phyloP scores from a whole-genome alignment of 2,888 invertebrate genomes.

The Altica lythri region DNA sequence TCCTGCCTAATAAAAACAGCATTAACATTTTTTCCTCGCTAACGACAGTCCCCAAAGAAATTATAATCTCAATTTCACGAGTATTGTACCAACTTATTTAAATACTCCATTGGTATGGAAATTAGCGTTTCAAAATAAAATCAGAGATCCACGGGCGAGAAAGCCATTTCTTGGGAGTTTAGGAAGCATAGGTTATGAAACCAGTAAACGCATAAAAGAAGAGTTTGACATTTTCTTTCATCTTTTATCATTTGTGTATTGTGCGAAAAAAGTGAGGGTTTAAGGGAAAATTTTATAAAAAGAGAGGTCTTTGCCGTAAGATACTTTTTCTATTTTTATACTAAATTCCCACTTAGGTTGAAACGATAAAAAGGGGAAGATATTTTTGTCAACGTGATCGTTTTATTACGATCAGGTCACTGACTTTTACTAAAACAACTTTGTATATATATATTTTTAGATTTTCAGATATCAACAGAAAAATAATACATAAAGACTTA shows the following conservation, averaged over 20 bases:
- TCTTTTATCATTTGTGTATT: slow-evolving; percentile 18
- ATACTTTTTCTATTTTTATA: background rate
- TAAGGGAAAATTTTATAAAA: slow-evolving; percentile 7
- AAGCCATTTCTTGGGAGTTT: slow-evolving; percentile 5
- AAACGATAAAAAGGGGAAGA: too few species aligned
- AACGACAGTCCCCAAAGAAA: slow-evolving; percentile 25
- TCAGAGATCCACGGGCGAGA: slow-evolving; percentile 6
- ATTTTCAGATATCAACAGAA: too few species aligned
- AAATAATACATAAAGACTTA: too few species aligned
- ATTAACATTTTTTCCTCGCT: slow-evolving; percentile 28
- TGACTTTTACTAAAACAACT: too few species aligned
- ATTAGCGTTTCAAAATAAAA: slow-evolving; percentile 31
- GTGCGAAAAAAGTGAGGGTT: slow-evolving; percentile 2
- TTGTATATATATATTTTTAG: too few species aligned
- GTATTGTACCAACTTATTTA: slow-evolving; percentile 34
- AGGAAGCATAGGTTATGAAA: slow-evolving; percentile 12
- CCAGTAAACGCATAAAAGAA: slow-evolving; percentile 6
- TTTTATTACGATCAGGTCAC: too few species aligned
- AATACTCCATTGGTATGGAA: slow-evolving; percentile 40
- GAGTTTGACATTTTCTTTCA: slow-evolving; percentile 19
- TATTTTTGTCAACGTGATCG: too few species aligned
- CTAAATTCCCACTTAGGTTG: too few species aligned
- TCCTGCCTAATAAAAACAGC: slow-evolving; percentile 27
- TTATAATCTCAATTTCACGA: slow-evolving; percentile 30
- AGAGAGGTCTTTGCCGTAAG: slow-evolving; percentile 5